phyloP scores from a whole-genome alignment of 2,888 invertebrate species.

The Meandrusa payeni region DNA sequence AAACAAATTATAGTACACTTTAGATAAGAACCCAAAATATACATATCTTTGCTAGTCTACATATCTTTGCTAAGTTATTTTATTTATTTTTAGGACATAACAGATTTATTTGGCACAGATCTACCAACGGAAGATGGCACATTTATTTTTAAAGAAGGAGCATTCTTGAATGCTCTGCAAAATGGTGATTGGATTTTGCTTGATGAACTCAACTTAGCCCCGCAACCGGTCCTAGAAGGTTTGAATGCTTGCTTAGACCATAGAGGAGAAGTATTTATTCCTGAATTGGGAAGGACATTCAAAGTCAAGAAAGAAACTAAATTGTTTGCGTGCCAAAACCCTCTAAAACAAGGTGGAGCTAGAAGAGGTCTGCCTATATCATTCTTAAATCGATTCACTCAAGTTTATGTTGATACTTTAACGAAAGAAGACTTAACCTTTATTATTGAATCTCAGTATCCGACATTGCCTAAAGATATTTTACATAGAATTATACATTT shows the following conservation, averaged over 20 bases:
- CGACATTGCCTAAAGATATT: conserved; percentile 79
- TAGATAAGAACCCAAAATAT: no score
- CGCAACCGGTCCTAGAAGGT: conserved; percentile 98
- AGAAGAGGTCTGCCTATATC: conserved; percentile 97
- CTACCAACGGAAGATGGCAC: conserved; percentile 96
- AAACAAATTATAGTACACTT: no score
- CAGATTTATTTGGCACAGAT: conserved; percentile 98
- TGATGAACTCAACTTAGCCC: conserved; percentile 98
- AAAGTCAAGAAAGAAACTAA: conserved; percentile 87
- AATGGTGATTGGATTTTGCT: conserved; percentile 97
- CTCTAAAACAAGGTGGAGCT: conserved; percentile 96
- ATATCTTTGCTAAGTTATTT: no score
- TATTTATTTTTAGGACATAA: conserved; percentile 86
- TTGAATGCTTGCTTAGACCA: conserved; percentile 99
- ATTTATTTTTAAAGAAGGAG: conserved; percentile 98
- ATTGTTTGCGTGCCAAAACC: conserved; percentile 99
- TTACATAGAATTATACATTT: conserved; percentile 89
- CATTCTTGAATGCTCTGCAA: conserved; percentile 94
- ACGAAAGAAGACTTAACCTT: conserved; percentile 83
- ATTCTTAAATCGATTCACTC: conserved; percentile 98
- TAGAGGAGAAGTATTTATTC: conserved; percentile 96
- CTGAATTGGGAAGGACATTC: conserved; percentile 95
- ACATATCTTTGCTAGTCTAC: no score
- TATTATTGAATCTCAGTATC: conserved; percentile 85
- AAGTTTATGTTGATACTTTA: conserved; percentile 87